These are phyloP conservation scores for Pegoplata infirma DNA, from an alignment of 2,888 invertebrate genomes.

Conservation along the genomic window DNA sequence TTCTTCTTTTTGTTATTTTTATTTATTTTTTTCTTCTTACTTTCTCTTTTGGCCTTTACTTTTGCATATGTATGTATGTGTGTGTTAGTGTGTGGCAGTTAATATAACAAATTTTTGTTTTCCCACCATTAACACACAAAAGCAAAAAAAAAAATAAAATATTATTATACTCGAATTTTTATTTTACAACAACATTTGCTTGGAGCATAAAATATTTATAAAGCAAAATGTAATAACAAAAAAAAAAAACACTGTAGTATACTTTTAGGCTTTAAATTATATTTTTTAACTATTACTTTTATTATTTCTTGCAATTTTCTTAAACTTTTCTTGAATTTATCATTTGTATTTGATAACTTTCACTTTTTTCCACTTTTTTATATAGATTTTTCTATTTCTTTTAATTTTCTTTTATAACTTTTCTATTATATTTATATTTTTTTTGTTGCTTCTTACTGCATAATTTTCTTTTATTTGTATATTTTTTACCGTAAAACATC, in stretches of 20 bases:
- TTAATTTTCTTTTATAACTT: not conserved
- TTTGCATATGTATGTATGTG: not conserved
- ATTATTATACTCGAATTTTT: no score
- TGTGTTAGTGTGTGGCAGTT: slow-evolving; percentile 7
- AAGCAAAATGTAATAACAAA: not conserved
- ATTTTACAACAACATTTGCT: slow-evolving; percentile 3
- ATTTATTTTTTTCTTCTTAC: not conserved
- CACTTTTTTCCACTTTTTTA: slow-evolving; percentile 23
- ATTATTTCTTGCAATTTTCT: not conserved
- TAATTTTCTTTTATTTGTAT: slow-evolving; percentile 7
- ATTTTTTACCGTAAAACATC: slow-evolving; percentile 27
- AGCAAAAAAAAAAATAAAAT: no score
- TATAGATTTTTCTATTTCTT: not conserved
- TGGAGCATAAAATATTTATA: not conserved
- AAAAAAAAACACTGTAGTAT: slow-evolving; percentile 12
- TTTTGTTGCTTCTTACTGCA: not conserved
- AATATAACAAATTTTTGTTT: slow-evolving; percentile 25
- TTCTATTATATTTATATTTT: not conserved
- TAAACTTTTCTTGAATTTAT: not conserved
- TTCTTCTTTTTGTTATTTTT: not conserved
- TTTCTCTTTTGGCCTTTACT: slow-evolving; percentile 42
- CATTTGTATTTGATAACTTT: not conserved
- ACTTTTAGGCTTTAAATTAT: slow-evolving; percentile 13
- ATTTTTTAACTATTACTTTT: not conserved
- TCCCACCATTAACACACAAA: slow-evolving; percentile 48